Conservation (phyloP, 2,797 vertebrate genomes). For the Helarctos malayanus region DNA sequence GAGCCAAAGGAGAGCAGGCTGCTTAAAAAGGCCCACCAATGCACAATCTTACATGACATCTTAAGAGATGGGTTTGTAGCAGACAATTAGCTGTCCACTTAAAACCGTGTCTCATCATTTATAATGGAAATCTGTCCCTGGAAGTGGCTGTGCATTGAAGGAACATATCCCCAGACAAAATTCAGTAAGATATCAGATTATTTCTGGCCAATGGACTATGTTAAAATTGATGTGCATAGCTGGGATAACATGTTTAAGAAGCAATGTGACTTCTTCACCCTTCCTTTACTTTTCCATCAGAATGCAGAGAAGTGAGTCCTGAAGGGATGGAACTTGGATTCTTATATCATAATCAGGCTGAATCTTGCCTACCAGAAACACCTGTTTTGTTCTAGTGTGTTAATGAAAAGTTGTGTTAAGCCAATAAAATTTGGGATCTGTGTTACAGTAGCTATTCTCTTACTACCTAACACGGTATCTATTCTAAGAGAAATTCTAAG, state of each 20-base stretch:
- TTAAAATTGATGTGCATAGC: background rate
- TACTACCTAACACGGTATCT: background rate
- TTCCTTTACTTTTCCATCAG: background rate
- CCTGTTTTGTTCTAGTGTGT: background rate
- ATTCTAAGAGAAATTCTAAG: background rate
- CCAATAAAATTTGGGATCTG: background rate
- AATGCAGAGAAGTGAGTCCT: background rate
- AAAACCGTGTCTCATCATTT: background rate
- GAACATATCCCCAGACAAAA: background rate
- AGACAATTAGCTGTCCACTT: background rate
- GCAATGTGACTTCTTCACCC: background rate
- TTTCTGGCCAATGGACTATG: background rate
- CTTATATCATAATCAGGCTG: background rate
- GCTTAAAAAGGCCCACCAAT: background rate
- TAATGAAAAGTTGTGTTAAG: background rate
- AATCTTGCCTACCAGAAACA: background rate
- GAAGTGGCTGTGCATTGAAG: background rate
- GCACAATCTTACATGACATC: rapidly evolving
- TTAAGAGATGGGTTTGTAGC: background rate
- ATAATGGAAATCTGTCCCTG: background rate
- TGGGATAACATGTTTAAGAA: background rate
- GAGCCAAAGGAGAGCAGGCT: background rate
- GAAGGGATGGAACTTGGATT: background rate
- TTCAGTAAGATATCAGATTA: background rate
- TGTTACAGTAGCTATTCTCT: background rate